Base-by-base conservation (phyloP, 2,113 vertebrate species). In the Pluvianellus socialis region DNA sequence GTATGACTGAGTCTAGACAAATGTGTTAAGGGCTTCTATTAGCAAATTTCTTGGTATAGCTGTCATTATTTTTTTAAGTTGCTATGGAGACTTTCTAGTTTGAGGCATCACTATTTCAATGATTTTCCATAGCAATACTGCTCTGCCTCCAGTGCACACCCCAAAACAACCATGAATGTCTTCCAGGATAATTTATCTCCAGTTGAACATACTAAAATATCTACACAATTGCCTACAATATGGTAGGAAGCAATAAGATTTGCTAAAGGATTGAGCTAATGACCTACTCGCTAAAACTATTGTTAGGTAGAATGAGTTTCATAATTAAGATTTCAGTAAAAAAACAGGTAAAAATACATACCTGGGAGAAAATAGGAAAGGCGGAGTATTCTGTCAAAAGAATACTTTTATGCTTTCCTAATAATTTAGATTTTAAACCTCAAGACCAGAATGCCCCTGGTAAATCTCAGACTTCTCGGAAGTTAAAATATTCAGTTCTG, bases 21-120 rank as follows among this genome's bases (percentile, higher is more conserved):
- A 96, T 79, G 91, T 94, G 88, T 92, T 85, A 95, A 96, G 76
- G 83, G 24, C 70, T 92, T 93, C 92, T 95, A 91, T 94, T 94
- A 94, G 65, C 74, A 95, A 90, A 95, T 91, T 94, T 95, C 95
- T 94, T 91, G 49, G 76, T 95, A 87, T 77, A 94, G 80, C 96
- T 96, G 91, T 96, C 94, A 91, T 86, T 97, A 96, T 93, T 90
- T 96, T 95, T 96, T 96, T 86, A 91, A 76, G 96, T 96, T 97
- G 85, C 96, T 86, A 96, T 95, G 92, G 94, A 89, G 65, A 94
- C 86, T 74, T 86, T 53, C 49, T 92, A 76, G 77, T 91, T 91
- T 91, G 76, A 96, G 83, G 83, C 86, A 94, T 94, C 88, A 38
- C 63, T 76, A 45, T 92, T 96, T 87, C 33, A 0, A 79, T 62